Percentiles rank a stretch among this genome's conserved stretches.
phyloP scores from a whole-genome alignment of 2,888 invertebrate species.

The Acholoe squamosa region DNA sequence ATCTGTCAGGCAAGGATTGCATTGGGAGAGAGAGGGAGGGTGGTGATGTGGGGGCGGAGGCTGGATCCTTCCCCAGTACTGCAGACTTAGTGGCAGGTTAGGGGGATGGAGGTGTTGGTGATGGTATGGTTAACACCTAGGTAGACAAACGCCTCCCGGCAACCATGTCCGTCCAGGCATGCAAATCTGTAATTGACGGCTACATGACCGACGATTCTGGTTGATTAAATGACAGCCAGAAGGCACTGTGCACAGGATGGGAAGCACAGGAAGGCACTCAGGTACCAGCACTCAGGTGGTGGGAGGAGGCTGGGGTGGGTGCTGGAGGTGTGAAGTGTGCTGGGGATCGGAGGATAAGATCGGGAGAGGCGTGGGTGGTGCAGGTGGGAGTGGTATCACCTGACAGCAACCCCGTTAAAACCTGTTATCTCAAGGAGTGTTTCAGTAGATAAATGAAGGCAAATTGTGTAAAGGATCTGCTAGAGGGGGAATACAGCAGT shows the following conservation, averaged over 20 bases:
- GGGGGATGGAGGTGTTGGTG: neutral
- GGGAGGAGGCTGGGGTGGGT: neutral
- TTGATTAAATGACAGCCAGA: conserved; percentile 53
- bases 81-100: neutral
- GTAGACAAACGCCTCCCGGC: conserved; percentile 40
- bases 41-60: no score
- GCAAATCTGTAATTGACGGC: conserved; percentile 57
- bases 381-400: neutral
- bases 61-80: neutral
- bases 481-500: no score
- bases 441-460: neutral
- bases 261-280: neutral
- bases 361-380: conserved; percentile 8
- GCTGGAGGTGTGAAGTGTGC: neutral
- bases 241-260: conserved; percentile 1
- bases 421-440: neutral
- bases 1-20: no score
- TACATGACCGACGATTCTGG: conserved; percentile 57
- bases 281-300: neutral
- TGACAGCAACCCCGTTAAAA: neutral
- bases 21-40: no score
- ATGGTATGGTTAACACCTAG: conserved; percentile 53
- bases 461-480: neutral
- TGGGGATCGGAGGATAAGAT: neutral
- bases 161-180: conserved; percentile 23